Percentiles rank a stretch among this genome's conserved stretches.
These are phyloP conservation scores for Neostethus bicornis DNA, from an alignment of 2,797 vertebrate genomes.

Conservation along the genomic window DNA sequence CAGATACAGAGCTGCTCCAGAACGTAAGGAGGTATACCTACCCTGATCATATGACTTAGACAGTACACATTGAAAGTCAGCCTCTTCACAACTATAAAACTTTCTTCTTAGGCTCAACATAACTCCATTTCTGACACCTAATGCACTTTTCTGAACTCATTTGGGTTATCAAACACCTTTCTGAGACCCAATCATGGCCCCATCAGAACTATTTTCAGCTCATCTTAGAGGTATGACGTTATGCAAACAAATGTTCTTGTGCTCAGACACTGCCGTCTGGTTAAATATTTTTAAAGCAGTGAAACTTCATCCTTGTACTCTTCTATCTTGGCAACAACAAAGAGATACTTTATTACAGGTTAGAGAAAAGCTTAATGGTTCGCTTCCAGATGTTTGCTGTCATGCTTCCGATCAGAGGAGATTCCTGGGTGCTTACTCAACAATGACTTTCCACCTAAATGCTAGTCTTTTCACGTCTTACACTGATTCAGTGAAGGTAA, in stretches of 20 bases:
- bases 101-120: too few species aligned
- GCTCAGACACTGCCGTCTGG: background rate
- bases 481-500: background rate
- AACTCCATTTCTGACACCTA: too few species aligned
- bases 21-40: background rate
- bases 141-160: too few species aligned
- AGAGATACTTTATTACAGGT: conserved; percentile 35
- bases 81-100: too few species aligned
- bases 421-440: conserved; percentile 49
- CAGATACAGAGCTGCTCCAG: background rate
- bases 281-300: conserved; percentile 4
- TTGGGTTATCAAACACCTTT: too few species aligned
- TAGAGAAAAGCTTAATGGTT: conserved; percentile 33
- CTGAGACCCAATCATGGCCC: too few species aligned
- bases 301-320: background rate
- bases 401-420: conserved; percentile 33
- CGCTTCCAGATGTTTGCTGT: conserved; percentile 40
- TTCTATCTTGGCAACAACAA: conserved; percentile 3
- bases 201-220: too few species aligned
- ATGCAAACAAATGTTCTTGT: conserved; percentile 1
- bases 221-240: background rate
- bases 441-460: conserved; percentile 28
- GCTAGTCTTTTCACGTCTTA: conserved; percentile 29
- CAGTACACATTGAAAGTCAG: background rate
- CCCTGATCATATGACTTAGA: background rate